Evolutionary conservation across 2,888 invertebrate genomes (phyloP), one percentile per base, ranked within the genome.

Genomic region (Drosophila emarginata): DNA sequence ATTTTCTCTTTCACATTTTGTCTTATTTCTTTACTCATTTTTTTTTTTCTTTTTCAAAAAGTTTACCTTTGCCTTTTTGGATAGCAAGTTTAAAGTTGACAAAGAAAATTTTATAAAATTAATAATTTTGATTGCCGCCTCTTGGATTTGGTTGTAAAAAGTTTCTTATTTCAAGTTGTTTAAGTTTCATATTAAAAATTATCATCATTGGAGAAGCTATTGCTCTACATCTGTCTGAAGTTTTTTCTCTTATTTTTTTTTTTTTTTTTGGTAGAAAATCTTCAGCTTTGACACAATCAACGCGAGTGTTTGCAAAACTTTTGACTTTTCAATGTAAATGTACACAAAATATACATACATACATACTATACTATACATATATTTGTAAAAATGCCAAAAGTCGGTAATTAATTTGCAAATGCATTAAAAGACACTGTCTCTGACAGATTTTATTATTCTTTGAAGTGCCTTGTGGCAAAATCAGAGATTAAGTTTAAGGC

Each of bases 31-130:
- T 39, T 6, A 14, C 6, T 1, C 32, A 9, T 11, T 32, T 21
- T 45, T 18, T 45, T 45, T 39, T 39, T 39, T 39, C 14, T 14
- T 14, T 39, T 39, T 6, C 18, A 69, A 54, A 62, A 77, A 54
- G 77, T 78, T 87, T 84, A 80, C 82, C 79, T 75, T 80, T 68
- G 14, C 85, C 66, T 72, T 75, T 75, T 65, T 74, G 67, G 64
- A 59, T 67, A 67, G 45, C 71, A 77, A 69, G 59, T 64, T 61
- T 61, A 45, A 45, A 45, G 45, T 45, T 45, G 45, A 45, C 45
- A 45, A 45, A 45, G 45, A 45, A 45, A 21, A 21, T 45, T 45
- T 23, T 36, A 51, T 53, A 73, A 78, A 87, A 87, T 80, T 81
- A 60, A 76, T 81, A 78, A 78, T 73, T 84, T 78, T 84, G 70